Percentiles rank a stretch among this genome's conserved stretches.
Evolutionary conservation across 2,113 vertebrate genomes (phyloP).

Genomic region (Sula dactylatra): DNA sequence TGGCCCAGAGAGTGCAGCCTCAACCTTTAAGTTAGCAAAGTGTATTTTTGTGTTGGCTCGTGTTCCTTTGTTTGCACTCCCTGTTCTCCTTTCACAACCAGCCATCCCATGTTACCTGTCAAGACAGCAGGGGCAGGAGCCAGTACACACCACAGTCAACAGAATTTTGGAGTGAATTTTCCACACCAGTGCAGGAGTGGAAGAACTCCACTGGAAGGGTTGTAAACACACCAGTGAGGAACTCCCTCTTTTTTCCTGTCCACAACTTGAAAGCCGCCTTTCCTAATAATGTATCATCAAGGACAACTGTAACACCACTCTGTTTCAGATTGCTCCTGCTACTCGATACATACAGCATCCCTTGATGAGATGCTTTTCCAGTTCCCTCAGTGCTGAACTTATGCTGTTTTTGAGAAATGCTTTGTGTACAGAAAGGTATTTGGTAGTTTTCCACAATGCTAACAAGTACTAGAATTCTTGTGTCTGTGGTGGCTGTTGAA

Average conservation of each 20-base stretch:
- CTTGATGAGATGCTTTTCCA: background rate
- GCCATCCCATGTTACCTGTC: background rate
- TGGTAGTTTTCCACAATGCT: background rate
- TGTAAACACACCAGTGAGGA: background rate
- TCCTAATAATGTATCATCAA: background rate
- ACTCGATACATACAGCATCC: accelerated
- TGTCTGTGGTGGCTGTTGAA: background rate
- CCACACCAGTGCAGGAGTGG: background rate
- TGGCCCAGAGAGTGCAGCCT: background rate
- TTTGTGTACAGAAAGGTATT: background rate
- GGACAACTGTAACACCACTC: background rate
- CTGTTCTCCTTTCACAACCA: background rate
- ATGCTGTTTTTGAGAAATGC: background rate
- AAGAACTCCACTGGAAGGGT: background rate
- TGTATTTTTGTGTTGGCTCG: background rate
- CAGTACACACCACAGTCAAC: background rate
- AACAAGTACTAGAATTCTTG: background rate
- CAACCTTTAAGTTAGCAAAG: background rate
- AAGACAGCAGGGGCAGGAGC: background rate
- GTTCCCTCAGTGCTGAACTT: background rate
- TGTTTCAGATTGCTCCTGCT: background rate
- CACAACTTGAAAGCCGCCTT: background rate
- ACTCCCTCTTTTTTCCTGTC: background rate
- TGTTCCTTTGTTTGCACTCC: background rate
- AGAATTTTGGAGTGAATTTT: background rate